Base-by-base conservation (phyloP, 92 coral and sea anemone genomes). In the Palythoa grandiflora region DNA sequence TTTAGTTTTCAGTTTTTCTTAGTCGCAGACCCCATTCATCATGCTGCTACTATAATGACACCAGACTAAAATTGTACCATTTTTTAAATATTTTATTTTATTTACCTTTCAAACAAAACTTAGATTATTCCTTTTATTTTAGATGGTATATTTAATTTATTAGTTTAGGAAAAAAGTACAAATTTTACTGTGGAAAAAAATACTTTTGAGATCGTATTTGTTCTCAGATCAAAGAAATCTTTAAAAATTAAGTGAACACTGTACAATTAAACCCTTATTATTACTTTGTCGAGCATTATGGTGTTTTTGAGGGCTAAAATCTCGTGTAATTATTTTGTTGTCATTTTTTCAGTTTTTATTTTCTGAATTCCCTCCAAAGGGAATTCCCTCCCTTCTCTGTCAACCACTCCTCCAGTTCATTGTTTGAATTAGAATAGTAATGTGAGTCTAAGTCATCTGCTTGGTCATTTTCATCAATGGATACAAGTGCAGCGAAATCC, bases 161-260 rank as follows among this genome's bases (percentile, higher is more conserved):
- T 59, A 13, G 16, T 59, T 59, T 59, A 59, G 66, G 66, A 14
- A 5, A 59, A 14, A 12, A 14, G 66, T 59, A 11, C 16, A 14
- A 59, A 14, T 59, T 59, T 59, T 59, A 59, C 66, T 59, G 66
- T 2, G n/a, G 17, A 59, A 59, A 59, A 59, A 59, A 14, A 59
- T 1, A 38, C 28, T 28, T 28, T 28, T 28, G 28, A 28, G 28
- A 28, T 28, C 28, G 28, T 28, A 28, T 28, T 28, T 28, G 28
- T 28, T 28, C 28, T 28, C 28, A 28, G 28, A 28, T 28, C 28
- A 28, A 28, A 28, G 28, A 68, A 68, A 68, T 38, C 39, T 68
- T 20, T 68, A 68, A 37, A 68, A 68, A 68, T 68, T 38, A 68
- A 68, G 73, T 68, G 73, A 68, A 68, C 73, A 68, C 73, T 68